Percentiles rank a stretch among this genome's conserved stretches.
These are phyloP conservation scores for Dinomys branickii DNA, from an alignment of 2,113 vertebrate species.

Conservation along the genomic window DNA sequence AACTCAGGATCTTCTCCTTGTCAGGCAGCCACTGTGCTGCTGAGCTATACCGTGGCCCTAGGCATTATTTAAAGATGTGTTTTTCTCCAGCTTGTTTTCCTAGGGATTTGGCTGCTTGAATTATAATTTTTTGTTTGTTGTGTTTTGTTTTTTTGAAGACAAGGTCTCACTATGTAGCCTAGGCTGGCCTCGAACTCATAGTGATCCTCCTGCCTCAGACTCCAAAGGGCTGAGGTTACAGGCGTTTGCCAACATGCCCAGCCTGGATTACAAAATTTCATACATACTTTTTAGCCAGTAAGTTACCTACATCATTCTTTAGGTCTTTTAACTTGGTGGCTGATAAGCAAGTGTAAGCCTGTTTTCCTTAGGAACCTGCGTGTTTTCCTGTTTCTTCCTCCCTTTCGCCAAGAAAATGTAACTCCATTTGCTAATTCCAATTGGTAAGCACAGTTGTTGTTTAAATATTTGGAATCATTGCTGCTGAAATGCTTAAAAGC, in stretches of 20 bases:
- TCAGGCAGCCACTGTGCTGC: no score
- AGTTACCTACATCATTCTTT: not conserved
- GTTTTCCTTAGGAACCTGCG: not conserved
- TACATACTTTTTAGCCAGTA: not conserved
- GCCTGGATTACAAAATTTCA: not conserved
- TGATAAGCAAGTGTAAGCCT: not conserved
- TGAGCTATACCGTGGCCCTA: no score
- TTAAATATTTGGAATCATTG: not conserved
- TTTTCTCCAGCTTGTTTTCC: not conserved
- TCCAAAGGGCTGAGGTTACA: not conserved
- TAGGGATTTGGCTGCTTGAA: not conserved
- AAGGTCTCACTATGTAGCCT: no score
- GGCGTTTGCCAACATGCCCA: not conserved
- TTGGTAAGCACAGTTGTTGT: not conserved
- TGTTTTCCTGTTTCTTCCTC: not conserved
- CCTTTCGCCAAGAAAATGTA: not conserved
- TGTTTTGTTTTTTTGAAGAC: no score
- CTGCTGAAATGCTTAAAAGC: conserved; percentile 33
- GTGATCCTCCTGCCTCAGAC: not conserved
- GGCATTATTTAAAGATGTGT: not conserved
- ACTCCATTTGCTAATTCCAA: not conserved
- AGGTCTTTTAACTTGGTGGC: not conserved
- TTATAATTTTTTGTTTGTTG: no score
- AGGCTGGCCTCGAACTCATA: no score
- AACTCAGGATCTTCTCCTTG: no score